phyloP scores from a whole-genome alignment of 2,797 vertebrate genomes.

The Calcarius lapponicus region DNA sequence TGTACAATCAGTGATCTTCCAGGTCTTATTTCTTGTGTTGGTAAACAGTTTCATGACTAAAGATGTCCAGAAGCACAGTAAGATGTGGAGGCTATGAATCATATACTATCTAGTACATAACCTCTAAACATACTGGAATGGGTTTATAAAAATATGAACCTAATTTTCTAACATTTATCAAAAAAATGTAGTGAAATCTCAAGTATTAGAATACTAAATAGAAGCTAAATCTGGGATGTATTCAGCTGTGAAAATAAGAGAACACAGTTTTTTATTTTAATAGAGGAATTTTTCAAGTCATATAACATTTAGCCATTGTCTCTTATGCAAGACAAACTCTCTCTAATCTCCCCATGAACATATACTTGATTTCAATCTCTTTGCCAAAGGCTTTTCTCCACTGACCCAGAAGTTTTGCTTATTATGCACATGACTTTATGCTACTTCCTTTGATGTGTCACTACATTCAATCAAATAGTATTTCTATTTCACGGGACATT shows the following conservation, averaged over 20 bases:
- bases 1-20: background rate
- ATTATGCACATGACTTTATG: background rate
- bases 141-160: background rate
- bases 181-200: background rate
- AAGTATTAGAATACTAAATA: background rate
- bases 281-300: background rate
- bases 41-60: background rate
- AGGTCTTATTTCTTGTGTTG: background rate
- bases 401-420: background rate
- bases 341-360: background rate
- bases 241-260: background rate
- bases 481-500: background rate
- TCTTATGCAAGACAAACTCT: background rate
- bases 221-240: background rate
- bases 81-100: background rate
- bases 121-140: background rate
- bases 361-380: background rate
- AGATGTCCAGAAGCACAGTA: background rate
- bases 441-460: background rate
- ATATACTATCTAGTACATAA: background rate
- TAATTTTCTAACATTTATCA: background rate
- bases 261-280: background rate
- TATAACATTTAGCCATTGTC: background rate
- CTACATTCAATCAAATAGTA: background rate
- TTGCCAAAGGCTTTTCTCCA: background rate